Base-by-base conservation (phyloP, 2,888 invertebrate genomes). In the Drosophila rubida region DNA sequence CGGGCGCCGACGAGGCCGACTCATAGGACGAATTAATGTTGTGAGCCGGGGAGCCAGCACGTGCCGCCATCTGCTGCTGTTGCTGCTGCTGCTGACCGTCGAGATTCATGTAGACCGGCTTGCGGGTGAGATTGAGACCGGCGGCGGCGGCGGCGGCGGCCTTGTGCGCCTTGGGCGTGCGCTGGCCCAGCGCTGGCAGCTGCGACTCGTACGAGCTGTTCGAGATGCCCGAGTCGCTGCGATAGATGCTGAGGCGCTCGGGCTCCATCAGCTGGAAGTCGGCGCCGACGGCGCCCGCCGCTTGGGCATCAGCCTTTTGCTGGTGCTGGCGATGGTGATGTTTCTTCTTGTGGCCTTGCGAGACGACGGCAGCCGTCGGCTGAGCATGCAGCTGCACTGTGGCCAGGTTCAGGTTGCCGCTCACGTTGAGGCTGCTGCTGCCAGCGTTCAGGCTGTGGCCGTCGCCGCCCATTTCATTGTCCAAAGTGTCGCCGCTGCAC, bases 181-280 rank as follows among this genome's bases (percentile, higher is more conserved):
- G 78, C n/a, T 72, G 73, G 13, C 80, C 81, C 30, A 78, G 48
- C 5, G 58, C 50, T 0, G 76, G 85, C 19, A 81, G 32, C 70
- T 93, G 93, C 0, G 86, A 88, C 69, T 94, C 94, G 50, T 93
- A 90, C 23, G 94, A 94, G 65, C 91, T 92, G 13, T 92, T 93
- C 27, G 92, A 92, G 41, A 92, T 92, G 37, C 92, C 92, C 41
- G 92, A 92, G 75, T 92, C 92, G 69, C 92, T 92, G 69, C 92
- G 90, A 77, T 92, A 91, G 42, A 92, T 92, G 72, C 91, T 92
- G 4, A 91, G 73, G 4, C 91, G 90, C 68, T 92, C 91, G 7
- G 90, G 90, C 50, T 92, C 91, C 71, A 91, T 90, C 32, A 91
- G 69, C 75, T 92, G 90, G 42, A 89, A 83, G 65, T 85, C 86